Conservation (phyloP, 2,888 invertebrate species). For the Salpingus planirostris region DNA sequence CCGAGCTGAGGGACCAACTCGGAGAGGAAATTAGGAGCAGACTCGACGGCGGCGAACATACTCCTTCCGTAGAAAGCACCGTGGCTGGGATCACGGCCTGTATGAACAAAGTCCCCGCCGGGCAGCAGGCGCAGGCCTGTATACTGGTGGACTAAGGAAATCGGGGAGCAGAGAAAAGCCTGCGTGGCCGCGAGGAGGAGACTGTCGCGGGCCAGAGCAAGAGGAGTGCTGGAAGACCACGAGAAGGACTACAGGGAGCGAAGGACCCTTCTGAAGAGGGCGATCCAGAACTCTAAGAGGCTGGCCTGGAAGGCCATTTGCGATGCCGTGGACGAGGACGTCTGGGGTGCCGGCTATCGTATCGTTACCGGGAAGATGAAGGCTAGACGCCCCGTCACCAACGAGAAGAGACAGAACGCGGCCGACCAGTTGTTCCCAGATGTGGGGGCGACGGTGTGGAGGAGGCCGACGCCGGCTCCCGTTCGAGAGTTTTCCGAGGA, state of each 20-base stretch:
- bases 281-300: background rate
- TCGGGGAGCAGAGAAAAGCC: background rate
- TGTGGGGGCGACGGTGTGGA: conserved; percentile 4
- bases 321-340: background rate
- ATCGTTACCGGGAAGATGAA: background rate
- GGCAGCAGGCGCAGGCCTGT: background rate
- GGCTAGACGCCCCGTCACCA: background rate
- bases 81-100: background rate
- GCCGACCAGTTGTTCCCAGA: conserved; percentile 2
- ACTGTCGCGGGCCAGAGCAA: background rate
- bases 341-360: background rate
- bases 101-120: too few relatives aligned
- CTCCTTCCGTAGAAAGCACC: background rate
- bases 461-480: conserved; percentile 7
- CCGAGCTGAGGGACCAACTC: background rate
- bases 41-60: too few relatives aligned
- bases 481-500: background rate
- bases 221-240: background rate
- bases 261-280: background rate
- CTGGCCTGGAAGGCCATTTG: background rate
- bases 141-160: background rate
- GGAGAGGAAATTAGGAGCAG: too few relatives aligned
- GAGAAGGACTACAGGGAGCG: background rate
- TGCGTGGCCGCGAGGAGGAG: background rate
- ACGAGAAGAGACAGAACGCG: background rate